These are phyloP conservation scores for Australoheros scitulus DNA, from an alignment of 2,113 vertebrate species.

Conservation along the genomic window DNA sequence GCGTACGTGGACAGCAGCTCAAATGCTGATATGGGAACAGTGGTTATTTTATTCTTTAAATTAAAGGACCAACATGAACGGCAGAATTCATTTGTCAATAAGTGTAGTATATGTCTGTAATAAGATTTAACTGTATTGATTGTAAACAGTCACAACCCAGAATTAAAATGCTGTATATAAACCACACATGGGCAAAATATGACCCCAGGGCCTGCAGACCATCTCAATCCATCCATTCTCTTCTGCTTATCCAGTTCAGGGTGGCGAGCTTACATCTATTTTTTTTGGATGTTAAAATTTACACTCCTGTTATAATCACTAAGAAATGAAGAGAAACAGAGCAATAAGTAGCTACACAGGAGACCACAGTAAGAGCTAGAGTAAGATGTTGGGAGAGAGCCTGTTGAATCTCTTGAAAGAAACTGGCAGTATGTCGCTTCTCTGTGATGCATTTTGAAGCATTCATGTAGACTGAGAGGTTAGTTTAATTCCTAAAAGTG, in stretches of 20 bases:
- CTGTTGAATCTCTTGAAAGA: not conserved
- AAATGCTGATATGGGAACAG: not conserved
- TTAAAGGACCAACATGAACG: not conserved
- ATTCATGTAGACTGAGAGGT: not conserved
- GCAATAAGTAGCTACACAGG: not conserved
- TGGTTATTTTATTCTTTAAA: not conserved
- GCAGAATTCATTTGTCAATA: not conserved
- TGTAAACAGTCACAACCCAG: not conserved
- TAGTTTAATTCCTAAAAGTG: not conserved
- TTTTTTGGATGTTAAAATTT: too few species aligned
- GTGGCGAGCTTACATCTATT: too few species aligned
- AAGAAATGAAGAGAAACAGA: not conserved
- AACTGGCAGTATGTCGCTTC: not conserved
- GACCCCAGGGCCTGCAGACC: too few species aligned
- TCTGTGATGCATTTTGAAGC: not conserved
- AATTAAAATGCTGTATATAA: not conserved
- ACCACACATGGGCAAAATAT: too few species aligned
- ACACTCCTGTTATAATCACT: not conserved
- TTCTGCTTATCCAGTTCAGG: too few species aligned
- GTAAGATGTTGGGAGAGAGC: not conserved
- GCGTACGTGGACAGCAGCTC: not conserved
- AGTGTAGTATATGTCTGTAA: too few species aligned
- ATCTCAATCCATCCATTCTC: too few species aligned
- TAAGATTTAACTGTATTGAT: too few species aligned
- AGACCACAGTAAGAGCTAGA: not conserved